These are phyloP conservation scores for Strigamia crassipes DNA, from an alignment of 2,888 invertebrate genomes.

Conservation along the genomic window DNA sequence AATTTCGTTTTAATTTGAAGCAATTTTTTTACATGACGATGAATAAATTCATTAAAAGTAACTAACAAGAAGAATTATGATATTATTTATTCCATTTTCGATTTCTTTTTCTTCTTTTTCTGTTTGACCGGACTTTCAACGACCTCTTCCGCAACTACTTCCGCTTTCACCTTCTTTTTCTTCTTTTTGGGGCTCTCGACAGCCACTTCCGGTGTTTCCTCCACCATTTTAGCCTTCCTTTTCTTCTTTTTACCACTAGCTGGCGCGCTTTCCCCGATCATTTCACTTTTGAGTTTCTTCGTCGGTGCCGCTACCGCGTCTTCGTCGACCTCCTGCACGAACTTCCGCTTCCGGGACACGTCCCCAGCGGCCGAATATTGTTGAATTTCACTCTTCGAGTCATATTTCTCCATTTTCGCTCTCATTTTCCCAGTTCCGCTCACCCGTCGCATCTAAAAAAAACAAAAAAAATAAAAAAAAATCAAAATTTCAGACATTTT, in stretches of 20 bases:
- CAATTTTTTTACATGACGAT: not conserved
- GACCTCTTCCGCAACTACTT: constrained; percentile 48
- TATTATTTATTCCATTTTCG: too few species aligned
- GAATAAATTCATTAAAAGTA: too few species aligned
- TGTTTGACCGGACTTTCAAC: constrained; percentile 41
- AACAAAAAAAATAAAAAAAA: too few species aligned
- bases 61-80: too few species aligned
- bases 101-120: constrained; percentile 47
- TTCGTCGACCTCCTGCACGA: constrained; percentile 56
- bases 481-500: too few species aligned
- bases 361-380: constrained; percentile 80
- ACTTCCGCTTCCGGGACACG: constrained; percentile 68
- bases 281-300: constrained; percentile 46
- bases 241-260: constrained; percentile 54
- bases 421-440: constrained; percentile 88
- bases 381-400: constrained; percentile 71
- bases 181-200: constrained; percentile 53
- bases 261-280: not conserved
- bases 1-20: not conserved
- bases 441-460: constrained; percentile 67
- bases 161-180: constrained; percentile 50
- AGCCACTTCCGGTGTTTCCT: too few species aligned
- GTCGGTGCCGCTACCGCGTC: not conserved
- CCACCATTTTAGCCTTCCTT: constrained; percentile 49
- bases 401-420: constrained; percentile 91